These are phyloP conservation scores for Cariama cristata DNA, from an alignment of 2,113 vertebrate species.

Conservation along the genomic window DNA sequence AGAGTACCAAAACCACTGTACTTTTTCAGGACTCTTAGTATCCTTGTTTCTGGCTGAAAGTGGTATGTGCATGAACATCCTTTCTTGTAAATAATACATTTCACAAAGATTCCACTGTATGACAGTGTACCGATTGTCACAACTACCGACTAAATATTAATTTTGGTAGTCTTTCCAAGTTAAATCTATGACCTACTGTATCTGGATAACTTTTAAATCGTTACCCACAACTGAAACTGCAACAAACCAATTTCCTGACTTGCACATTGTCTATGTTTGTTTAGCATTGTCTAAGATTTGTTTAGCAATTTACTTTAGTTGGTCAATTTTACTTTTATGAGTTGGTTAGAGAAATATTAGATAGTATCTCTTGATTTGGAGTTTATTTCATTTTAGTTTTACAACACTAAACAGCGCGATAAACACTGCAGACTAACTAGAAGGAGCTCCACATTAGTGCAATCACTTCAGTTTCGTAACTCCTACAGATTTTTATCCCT, in stretches of 20 bases:
- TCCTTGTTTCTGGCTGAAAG: not conserved
- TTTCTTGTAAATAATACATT: conserved; percentile 5
- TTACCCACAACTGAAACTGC: not conserved
- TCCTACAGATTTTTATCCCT: conserved; percentile 42
- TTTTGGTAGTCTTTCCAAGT: not conserved
- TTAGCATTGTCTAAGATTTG: not conserved
- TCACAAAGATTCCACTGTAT: conserved; percentile 2
- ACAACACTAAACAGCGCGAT: not conserved
- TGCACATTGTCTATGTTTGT: not conserved
- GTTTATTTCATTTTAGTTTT: not conserved
- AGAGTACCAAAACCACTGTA: not conserved
- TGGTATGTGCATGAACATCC: not conserved
- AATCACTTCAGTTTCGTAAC: conserved; percentile 24
- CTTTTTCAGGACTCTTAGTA: not conserved
- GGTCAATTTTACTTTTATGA: not conserved
- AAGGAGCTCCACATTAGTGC: not conserved
- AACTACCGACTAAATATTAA: conserved; percentile 2
- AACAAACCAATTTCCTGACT: not conserved
- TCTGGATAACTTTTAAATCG: not conserved
- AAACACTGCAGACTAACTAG: not conserved
- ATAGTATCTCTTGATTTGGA: not conserved
- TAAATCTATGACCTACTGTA: not conserved
- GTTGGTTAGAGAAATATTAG: not conserved
- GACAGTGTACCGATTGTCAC: not conserved
- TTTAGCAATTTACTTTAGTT: not conserved